Evolutionary conservation across 2,113 vertebrate genomes (phyloP).

Genomic region (Trichechus manatus): DNA sequence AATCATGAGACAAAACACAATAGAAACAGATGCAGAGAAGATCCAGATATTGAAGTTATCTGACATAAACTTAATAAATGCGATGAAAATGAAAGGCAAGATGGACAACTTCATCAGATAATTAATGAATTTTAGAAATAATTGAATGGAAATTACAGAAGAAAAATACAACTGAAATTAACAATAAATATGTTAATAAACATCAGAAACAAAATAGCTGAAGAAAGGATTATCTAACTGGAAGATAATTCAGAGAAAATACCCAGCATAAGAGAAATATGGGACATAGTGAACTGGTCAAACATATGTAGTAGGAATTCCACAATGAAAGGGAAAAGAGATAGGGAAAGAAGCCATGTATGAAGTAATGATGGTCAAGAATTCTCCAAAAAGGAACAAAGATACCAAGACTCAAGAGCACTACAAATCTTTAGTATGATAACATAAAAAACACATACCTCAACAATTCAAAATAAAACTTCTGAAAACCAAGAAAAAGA

Average conservation of each 20-base stretch:
- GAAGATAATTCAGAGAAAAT: conserved; percentile 18
- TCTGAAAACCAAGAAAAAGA: background rate
- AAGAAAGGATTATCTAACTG: background rate
- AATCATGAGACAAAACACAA: background rate
- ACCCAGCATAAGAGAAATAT: background rate
- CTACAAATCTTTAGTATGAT: background rate
- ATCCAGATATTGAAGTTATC: background rate
- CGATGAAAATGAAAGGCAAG: conserved; percentile 36
- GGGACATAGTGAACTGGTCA: background rate
- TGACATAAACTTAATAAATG: conserved; percentile 9
- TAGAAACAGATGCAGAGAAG: background rate
- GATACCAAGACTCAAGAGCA: background rate
- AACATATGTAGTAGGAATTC: background rate
- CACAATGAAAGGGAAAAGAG: background rate
- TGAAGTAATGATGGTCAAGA: background rate
- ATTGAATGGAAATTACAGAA: conserved; percentile 1
- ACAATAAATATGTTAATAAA: background rate
- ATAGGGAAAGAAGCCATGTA: background rate
- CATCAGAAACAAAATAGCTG: background rate
- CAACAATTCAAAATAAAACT: background rate
- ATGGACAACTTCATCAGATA: background rate
- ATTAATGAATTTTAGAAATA: background rate
- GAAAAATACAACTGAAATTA: background rate
- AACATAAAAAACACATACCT: background rate
- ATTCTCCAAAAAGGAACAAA: conserved; percentile 26